Percentiles rank a stretch among this genome's conserved stretches.
These are phyloP conservation scores for Leptobrachium leishanense DNA, from an alignment of 2,113 vertebrate genomes.

Conservation along the genomic window DNA sequence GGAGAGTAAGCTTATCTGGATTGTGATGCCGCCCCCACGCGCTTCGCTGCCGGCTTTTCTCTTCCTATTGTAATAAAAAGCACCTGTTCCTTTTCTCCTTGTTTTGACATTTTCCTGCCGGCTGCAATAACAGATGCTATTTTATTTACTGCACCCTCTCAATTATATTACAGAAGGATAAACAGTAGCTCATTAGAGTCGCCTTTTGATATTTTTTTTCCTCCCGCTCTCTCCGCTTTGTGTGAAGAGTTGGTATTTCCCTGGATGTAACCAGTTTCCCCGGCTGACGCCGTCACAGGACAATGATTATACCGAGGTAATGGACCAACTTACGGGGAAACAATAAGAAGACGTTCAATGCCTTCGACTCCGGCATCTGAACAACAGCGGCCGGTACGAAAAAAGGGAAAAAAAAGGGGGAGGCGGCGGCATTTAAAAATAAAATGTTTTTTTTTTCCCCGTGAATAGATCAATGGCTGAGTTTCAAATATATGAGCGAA, in stretches of 20 bases:
- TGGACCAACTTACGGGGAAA: conserved; percentile 56
- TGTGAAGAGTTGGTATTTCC: conserved; percentile 63
- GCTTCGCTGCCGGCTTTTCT: conserved; percentile 25
- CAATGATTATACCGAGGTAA: conserved; percentile 57
- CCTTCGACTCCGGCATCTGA: conserved; percentile 58
- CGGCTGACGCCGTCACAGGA: conserved; percentile 56
- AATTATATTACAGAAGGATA: conserved; percentile 95
- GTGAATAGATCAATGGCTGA: conserved; percentile 59
- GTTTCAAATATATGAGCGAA: conserved; percentile 66
- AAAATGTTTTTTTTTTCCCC: conserved; percentile 24
- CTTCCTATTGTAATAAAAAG: conserved; percentile 52
- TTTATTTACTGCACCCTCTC: conserved; percentile 94
- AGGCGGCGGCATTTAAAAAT: conserved; percentile 15
- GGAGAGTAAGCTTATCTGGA: not conserved
- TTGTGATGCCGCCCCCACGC: not conserved
- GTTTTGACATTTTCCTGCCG: conserved; percentile 88
- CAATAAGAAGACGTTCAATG: conserved; percentile 58
- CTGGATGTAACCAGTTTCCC: conserved; percentile 61
- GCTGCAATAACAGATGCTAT: conserved; percentile 89
- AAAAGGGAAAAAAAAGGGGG: conserved; percentile 8
- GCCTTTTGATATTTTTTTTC: conserved; percentile 54
- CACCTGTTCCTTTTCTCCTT: conserved; percentile 73
- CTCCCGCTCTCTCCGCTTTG: conserved; percentile 57
- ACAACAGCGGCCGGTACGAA: conserved; percentile 59
- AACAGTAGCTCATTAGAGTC: conserved; percentile 94